Base-by-base conservation (phyloP, 2,797 vertebrate species). In the Myripristis jacobus region DNA sequence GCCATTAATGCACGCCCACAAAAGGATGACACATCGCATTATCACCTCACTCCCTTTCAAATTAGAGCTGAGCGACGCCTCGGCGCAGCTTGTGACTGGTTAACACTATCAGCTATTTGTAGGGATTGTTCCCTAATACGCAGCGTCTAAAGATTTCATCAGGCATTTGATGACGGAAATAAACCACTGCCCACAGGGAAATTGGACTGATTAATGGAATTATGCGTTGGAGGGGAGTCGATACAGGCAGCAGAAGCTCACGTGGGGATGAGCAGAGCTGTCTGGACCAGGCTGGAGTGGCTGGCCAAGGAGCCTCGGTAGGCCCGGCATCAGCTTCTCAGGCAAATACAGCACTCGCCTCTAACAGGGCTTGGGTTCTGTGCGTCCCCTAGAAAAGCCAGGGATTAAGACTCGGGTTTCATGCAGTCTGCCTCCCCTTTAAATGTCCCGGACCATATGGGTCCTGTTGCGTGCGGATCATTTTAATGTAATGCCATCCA, bases 1-100 rank as follows among this genome's bases (percentile, higher is more conserved):
- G 87, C 93, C 95, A 97, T 97, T 97, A 98, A 97, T 96, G 96
- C 95, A 92, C 21, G 83, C 94, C 95, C 96, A 97, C 96, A 96
- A 94, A 96, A 95, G 95, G 93, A 87, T 92, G 79, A 93, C 88
- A 92, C 91, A 90, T 87, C 91, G 91, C 94, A 93, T 95, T 95
- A 96, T 94, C 96, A 88, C 95, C 95, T 94, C 96, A 89, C 95
- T 96, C 93, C 84, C 95, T 96, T 96, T 95, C 95, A 95, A 95
- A 97, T 97, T 94, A 95, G 94, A 92, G 92, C 90, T 89, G 93
- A 93, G 95, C 88, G 95, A 95, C 85, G 95, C 79, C 94, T 92
- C 74, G 62, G 71, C 96, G 88, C 96, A 93, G 97, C 94, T 90
- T 92, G 95, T 91, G 95, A 94, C 95, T 94, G 93, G 94, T 94